These are phyloP conservation scores for Pteropus alecto DNA, from an alignment of 2,113 vertebrate genomes.

Conservation along the genomic window DNA sequence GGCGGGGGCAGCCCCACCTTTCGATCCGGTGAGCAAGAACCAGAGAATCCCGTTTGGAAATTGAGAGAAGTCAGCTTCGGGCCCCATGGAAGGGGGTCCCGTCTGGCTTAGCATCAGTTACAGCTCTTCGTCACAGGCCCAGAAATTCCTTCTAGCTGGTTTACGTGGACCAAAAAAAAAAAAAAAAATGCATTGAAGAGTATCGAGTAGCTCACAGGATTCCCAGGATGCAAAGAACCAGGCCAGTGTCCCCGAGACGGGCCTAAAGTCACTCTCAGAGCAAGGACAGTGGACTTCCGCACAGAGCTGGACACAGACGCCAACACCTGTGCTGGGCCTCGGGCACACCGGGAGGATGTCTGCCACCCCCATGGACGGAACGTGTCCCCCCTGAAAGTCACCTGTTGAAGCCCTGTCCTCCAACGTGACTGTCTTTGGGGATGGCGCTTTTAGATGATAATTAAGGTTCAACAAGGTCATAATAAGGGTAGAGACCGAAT, in stretches of 20 bases:
- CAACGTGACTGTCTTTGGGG: background rate
- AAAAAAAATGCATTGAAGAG: background rate
- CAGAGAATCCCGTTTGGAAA: background rate
- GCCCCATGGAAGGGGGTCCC: fast-evolving
- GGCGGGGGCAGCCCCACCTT: fast-evolving
- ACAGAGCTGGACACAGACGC: background rate
- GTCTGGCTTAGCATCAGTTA: fast-evolving
- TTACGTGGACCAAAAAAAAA: background rate
- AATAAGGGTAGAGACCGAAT: background rate
- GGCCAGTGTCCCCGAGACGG: background rate
- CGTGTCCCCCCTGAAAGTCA: background rate
- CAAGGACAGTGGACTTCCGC: fast-evolving
- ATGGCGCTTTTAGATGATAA: background rate
- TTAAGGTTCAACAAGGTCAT: background rate
- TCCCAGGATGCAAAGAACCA: background rate
- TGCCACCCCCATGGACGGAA: background rate
- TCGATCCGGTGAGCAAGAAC: background rate
- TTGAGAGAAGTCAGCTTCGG: background rate
- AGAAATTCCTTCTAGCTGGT: background rate
- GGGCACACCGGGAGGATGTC: background rate
- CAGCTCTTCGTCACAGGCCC: background rate
- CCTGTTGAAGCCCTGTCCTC: too few species aligned
- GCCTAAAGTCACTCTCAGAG: background rate
- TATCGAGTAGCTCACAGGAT: background rate
- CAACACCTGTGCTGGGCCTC: background rate